Base-by-base conservation (phyloP, 2,797 vertebrate genomes). In the Rhinatrema bivittatum region DNA sequence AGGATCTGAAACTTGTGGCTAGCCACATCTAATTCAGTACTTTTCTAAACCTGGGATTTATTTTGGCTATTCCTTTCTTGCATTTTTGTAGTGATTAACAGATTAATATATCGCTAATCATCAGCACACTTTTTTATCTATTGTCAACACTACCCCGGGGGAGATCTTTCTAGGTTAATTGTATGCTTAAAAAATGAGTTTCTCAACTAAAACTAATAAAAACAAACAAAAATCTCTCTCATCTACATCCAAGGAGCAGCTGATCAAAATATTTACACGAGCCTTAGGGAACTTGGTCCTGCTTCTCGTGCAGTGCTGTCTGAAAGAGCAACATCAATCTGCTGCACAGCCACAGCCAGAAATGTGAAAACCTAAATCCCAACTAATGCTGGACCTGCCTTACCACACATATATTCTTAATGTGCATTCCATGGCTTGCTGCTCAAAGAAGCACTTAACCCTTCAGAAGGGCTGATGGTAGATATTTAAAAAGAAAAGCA, bases 121-220 rank as follows among this genome's bases (percentile, higher is more conserved):
- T 46, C 58, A 46, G 26, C 4, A n/a, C 42, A 23, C 51, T 56
- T 59, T 56, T 59, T 57, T 56, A 59, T 62, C 56, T 61, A 36
- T 22, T 59, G 52, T 50, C 47, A 62, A 34, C 61, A 57, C 58
- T 46, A 43, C 29, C 20, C 44, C 53, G 48, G 50, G 65, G 53
- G 64, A 41, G 34, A 68, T 13, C 36, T 56, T 29, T 3, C 53
- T 53, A 50, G 46, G 5, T 15, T 28, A 14, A 16, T 19, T n/a
- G 16, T 16, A 24, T 9, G 10, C 39, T 29, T 25, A 14, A 36
- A 35, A 29, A 53, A 40, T 16, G 14, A 58, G 33, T 49, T 65
- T 53, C 65, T 62, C 58, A 55, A 52, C 56, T 40, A 55, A 62
- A 50, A 21, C 40, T 0, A 67, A 73, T 68, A 62, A 61, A 68